phyloP scores from a whole-genome alignment of 2,797 vertebrate species.

The Echiichthys vipera region DNA sequence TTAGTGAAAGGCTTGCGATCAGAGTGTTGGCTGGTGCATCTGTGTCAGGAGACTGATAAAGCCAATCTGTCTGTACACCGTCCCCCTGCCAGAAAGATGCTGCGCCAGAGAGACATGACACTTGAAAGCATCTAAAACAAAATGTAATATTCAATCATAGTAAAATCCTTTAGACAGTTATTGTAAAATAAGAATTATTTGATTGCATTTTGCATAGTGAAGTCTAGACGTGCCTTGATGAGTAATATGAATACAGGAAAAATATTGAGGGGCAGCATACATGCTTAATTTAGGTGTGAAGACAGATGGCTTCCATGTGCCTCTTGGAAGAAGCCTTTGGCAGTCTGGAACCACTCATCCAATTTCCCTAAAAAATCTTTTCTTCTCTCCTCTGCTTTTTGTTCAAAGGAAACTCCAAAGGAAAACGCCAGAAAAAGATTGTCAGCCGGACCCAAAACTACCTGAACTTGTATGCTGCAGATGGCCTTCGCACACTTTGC shows the following conservation, averaged over 20 bases:
- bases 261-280: constrained; percentile 21
- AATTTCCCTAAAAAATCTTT: constrained; percentile 34
- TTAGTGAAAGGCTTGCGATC: constrained; percentile 60
- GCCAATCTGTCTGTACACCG: constrained; percentile 56
- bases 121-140: neutral
- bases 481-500: constrained; percentile 95
- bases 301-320: constrained; percentile 66
- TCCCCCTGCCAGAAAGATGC: constrained; percentile 53
- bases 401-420: constrained; percentile 87
- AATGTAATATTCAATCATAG: neutral
- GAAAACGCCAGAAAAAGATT: constrained; percentile 92
- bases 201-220: neutral
- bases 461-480: constrained; percentile 93
- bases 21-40: constrained; percentile 55
- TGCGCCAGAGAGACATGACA: neutral
- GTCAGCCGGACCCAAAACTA: constrained; percentile 93
- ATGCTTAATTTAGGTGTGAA: constrained; percentile 65
- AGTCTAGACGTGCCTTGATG: constrained; percentile 15
- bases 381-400: neutral
- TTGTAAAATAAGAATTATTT: neutral
- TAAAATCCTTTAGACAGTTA: neutral
- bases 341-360: constrained; percentile 35
- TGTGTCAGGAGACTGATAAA: constrained; percentile 60
- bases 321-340: constrained; percentile 49
- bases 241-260: constrained; percentile 19